Conservation (phyloP, 2,797 vertebrate species). For the Hapalemur alaotrensis region DNA sequence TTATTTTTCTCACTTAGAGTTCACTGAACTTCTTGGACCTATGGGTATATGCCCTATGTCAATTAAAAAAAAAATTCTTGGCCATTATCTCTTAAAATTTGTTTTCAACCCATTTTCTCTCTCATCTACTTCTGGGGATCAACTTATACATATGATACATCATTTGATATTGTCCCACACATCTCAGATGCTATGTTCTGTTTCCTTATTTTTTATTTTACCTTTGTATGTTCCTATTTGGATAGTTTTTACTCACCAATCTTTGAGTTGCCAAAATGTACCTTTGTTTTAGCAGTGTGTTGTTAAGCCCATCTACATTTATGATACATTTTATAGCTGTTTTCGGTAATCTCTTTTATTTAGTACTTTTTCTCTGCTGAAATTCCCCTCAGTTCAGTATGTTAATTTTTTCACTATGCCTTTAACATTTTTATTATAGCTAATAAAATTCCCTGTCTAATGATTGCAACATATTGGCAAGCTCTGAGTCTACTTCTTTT, state of each 20-base stretch:
- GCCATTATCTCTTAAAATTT: neutral
- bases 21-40: neutral
- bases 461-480: neutral
- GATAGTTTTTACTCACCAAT: neutral
- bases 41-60: neutral
- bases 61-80: neutral
- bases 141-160: neutral
- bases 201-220: neutral
- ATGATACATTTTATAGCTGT: neutral
- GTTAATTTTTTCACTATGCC: neutral
- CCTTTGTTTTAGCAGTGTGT: neutral
- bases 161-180: neutral
- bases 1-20: neutral
- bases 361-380: neutral
- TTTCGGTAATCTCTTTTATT: neutral
- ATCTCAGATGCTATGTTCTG: neutral
- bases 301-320: neutral
- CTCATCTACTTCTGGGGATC: neutral
- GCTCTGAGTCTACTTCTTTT: neutral
- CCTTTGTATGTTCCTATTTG: neutral
- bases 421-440: neutral
- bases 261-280: neutral
- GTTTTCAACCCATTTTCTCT: neutral
- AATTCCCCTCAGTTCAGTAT: neutral
- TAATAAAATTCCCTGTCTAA: neutral